Percentiles rank a stretch among this genome's conserved stretches.
Evolutionary conservation across 2,113 vertebrate species (phyloP).

Genomic region (Chaenocephalus aceratus): DNA sequence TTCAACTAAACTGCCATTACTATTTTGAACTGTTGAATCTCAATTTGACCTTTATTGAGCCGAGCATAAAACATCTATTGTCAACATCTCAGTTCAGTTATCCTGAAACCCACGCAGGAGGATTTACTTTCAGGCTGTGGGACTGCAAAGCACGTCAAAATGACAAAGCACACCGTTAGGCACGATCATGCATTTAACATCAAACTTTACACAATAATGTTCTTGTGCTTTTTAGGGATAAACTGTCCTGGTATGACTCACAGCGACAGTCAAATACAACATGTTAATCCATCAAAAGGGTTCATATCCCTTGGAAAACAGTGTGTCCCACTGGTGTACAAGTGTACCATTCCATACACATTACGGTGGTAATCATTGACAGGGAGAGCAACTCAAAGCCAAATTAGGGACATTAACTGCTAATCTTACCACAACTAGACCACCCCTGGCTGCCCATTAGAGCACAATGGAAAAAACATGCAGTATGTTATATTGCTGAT

Average conservation of each 20-base stretch:
- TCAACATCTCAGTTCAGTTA: slow-evolving; percentile 20
- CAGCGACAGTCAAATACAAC: slow-evolving; percentile 39
- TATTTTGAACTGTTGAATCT: background rate
- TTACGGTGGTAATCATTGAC: slow-evolving; percentile 58
- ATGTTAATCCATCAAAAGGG: slow-evolving; percentile 15
- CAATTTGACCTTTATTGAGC: background rate
- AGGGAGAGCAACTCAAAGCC: background rate
- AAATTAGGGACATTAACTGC: slow-evolving; percentile 17
- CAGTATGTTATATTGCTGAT: slow-evolving; percentile 33
- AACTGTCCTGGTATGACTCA: slow-evolving; percentile 3
- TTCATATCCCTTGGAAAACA: slow-evolving; percentile 1
- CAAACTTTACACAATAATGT: slow-evolving; percentile 5
- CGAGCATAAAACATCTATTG: background rate
- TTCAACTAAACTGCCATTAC: no score
- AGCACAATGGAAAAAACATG: slow-evolving; percentile 30
- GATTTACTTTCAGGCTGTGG: slow-evolving; percentile 2
- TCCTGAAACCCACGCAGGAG: background rate
- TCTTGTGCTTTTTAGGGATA: background rate
- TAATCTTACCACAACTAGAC: slow-evolving; percentile 39
- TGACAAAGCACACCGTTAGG: background rate
- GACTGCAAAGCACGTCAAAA: slow-evolving; percentile 15
- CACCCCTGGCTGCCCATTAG: slow-evolving; percentile 2
- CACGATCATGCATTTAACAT: background rate
- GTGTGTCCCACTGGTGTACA: background rate
- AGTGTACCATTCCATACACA: background rate